Evolutionary conservation across 2,797 vertebrate genomes (phyloP).

Genomic region (Cossypha niveicapilla): DNA sequence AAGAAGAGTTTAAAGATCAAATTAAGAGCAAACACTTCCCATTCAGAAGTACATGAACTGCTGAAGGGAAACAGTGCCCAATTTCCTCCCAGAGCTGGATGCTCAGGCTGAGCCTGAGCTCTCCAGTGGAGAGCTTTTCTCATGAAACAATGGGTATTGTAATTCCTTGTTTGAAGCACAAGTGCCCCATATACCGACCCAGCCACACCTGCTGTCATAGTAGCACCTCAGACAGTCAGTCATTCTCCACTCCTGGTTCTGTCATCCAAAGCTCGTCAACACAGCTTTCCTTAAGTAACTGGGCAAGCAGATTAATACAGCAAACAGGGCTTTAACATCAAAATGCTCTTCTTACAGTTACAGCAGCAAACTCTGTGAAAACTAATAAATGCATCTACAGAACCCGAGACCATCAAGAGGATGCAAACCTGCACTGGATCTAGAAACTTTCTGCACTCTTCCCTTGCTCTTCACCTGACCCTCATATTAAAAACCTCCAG

Average conservation of each 20-base stretch:
- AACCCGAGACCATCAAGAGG: background rate
- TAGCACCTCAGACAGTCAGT: background rate
- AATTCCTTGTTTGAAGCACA: background rate
- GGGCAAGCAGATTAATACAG: background rate
- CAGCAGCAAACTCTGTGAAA: background rate
- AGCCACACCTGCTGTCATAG: background rate
- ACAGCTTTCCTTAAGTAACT: background rate
- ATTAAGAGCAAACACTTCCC: background rate
- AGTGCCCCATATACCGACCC: accelerated
- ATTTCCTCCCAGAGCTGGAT: background rate
- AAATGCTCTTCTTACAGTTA: background rate
- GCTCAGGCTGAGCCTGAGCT: background rate
- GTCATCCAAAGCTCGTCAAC: background rate
- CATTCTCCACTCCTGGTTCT: background rate
- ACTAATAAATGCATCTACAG: background rate
- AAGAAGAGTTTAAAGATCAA: background rate
- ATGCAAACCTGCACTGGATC: background rate
- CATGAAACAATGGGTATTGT: background rate
- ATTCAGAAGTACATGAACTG: background rate
- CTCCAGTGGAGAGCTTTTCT: background rate
- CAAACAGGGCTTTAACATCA: background rate
- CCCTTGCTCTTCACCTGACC: background rate
- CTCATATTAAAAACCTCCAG: background rate
- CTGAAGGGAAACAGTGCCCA: background rate
- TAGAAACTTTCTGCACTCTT: background rate